Evolutionary conservation across 92 coral and sea anemone species (phyloP).

Genomic region (Palythoa heliodiscus): DNA sequence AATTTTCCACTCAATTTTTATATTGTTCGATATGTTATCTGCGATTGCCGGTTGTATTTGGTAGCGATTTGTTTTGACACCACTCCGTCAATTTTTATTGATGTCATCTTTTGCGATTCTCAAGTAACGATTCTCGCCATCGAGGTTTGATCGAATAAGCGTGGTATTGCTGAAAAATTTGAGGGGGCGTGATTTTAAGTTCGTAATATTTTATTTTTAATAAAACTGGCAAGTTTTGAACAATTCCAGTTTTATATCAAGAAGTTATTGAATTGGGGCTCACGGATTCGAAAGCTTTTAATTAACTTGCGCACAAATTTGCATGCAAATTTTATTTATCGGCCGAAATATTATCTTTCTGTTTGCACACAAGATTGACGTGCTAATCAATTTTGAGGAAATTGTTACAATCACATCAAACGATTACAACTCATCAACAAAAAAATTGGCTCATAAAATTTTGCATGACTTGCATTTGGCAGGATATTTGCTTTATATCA

Average conservation of each 20-base stretch:
- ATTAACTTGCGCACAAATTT: conserved; percentile 76
- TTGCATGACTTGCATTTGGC: conserved; percentile 31
- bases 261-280: conserved; percentile 72
- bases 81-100: conserved; percentile 38
- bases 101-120: conserved; percentile 21
- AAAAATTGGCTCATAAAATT: conserved; percentile 22
- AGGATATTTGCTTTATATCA: conserved; percentile 42
- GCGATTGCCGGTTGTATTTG: conserved; percentile 24
- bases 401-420: conserved; percentile 35
- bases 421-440: conserved; percentile 29
- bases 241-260: conserved; percentile 50
- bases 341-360: conserved; percentile 50
- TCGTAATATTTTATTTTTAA: conserved; percentile 28
- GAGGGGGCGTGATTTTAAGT: conserved; percentile 43
- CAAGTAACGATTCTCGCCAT: conserved; percentile 22
- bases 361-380: conserved; percentile 47
- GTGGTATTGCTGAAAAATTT: neutral
- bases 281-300: conserved; percentile 69
- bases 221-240: conserved; percentile 49
- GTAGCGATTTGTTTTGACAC: conserved; percentile 45
- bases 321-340: conserved; percentile 69
- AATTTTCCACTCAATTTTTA: conserved; percentile 15
- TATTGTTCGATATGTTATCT: conserved; percentile 31
- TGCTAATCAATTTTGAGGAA: conserved; percentile 29
- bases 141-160: conserved; percentile 6